These are phyloP conservation scores for Myripristis jacobus DNA, from an alignment of 2,797 vertebrate species.

Conservation along the genomic window DNA sequence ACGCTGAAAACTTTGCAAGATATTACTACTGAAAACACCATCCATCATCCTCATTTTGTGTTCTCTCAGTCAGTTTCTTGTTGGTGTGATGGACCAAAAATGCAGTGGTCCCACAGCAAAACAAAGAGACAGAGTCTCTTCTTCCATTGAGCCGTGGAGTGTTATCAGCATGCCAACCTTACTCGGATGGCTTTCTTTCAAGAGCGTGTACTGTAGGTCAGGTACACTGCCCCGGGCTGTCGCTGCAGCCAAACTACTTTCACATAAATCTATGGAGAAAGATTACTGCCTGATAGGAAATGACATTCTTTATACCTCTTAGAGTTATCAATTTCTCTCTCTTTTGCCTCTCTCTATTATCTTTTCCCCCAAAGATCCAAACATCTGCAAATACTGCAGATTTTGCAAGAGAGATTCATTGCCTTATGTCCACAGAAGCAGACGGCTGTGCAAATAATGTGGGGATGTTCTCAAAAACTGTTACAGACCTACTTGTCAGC, in stretches of 20 bases:
- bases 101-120: constrained; percentile 28
- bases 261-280: constrained; percentile 65
- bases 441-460: constrained; percentile 41
- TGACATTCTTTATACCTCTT: constrained; percentile 62
- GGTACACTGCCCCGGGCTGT: constrained; percentile 43
- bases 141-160: neutral
- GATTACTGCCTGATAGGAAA: constrained; percentile 68
- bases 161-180: constrained; percentile 13
- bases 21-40: constrained; percentile 55
- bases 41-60: constrained; percentile 54
- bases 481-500: constrained; percentile 36
- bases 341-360: constrained; percentile 58
- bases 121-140: constrained; percentile 4
- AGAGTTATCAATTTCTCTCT: constrained; percentile 50
- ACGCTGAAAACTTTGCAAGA: constrained; percentile 56
- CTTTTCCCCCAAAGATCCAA: constrained; percentile 45
- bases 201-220: constrained; percentile 56
- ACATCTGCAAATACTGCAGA: constrained; percentile 61
- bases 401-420: constrained; percentile 57
- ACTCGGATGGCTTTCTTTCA: constrained; percentile 41
- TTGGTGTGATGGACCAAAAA: constrained; percentile 41
- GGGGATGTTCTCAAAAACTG: constrained; percentile 47
- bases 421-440: constrained; percentile 41
- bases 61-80: constrained; percentile 23
- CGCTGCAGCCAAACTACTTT: constrained; percentile 57